A percentile compares a stretch with the other conserved stretches of the same genome.
Conservation (phyloP, 2,113 vertebrate species). For the Otus sunia region DNA sequence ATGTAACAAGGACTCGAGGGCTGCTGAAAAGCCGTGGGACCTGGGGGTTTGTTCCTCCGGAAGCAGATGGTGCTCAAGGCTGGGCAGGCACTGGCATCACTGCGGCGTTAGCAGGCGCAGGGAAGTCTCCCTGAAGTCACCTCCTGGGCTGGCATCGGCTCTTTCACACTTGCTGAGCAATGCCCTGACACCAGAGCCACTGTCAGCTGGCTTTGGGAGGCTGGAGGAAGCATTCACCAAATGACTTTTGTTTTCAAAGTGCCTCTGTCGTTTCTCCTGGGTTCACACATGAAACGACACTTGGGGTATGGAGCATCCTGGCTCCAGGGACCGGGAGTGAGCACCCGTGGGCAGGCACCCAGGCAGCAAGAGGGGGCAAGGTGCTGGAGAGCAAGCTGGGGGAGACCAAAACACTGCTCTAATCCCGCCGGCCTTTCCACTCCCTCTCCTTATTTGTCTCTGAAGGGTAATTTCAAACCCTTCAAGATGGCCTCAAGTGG, state of each 20-base stretch:
- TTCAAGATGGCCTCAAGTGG: constrained; percentile 75
- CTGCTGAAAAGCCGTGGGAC: not conserved
- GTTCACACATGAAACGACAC: not conserved
- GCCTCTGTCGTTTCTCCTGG: not conserved
- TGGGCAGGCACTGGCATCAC: not conserved
- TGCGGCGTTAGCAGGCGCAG: fast-evolving
- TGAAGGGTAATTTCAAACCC: constrained; percentile 64
- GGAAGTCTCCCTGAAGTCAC: not conserved
- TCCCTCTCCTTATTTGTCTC: constrained; percentile 76
- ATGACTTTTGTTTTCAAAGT: not conserved
- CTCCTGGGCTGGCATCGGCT: not conserved
- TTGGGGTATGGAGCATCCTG: not conserved
- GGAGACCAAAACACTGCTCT: fast-evolving
- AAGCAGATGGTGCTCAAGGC: not conserved
- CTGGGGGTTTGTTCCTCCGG: not conserved
- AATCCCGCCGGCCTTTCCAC: not conserved
- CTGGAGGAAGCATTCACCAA: fast-evolving
- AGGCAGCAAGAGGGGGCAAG: fast-evolving
- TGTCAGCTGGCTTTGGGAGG: not conserved
- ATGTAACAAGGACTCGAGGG: fast-evolving
- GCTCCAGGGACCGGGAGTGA: not conserved
- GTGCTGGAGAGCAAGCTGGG: not conserved
- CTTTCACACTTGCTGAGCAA: not conserved
- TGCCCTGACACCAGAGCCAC: not conserved
- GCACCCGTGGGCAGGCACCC: fast-evolving